Percentiles rank a stretch among this genome's conserved stretches.
These are phyloP conservation scores for Stegodyphus dumicola DNA, from an alignment of 1,140 invertebrate genomes.

Conservation along the genomic window DNA sequence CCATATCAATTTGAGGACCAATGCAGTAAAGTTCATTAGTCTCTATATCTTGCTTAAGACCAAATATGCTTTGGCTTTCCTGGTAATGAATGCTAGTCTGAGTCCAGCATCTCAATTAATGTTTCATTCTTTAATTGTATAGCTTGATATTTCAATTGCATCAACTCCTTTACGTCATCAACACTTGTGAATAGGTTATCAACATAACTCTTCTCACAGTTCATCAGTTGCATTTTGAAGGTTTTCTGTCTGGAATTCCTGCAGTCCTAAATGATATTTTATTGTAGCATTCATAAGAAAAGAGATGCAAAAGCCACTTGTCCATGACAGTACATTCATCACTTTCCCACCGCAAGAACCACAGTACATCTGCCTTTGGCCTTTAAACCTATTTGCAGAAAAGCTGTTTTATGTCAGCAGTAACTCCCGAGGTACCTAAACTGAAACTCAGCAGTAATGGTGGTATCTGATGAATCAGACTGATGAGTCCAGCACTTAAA, in stretches of 20 bases:
- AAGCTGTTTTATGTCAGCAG: constrained; percentile 8
- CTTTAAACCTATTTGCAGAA: not conserved
- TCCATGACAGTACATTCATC: not conserved
- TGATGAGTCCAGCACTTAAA: not conserved
- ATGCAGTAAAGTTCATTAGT: not conserved
- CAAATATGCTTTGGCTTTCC: constrained; percentile 1
- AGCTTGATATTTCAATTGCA: not conserved
- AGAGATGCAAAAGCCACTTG: constrained; percentile 17
- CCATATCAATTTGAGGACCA: too few relatives aligned
- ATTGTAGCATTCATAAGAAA: constrained; percentile 1
- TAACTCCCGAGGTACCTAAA: not conserved
- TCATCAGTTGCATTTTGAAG: constrained; percentile 1
- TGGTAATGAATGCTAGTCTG: not conserved
- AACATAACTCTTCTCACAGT: not conserved
- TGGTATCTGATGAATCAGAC: constrained; percentile 6
- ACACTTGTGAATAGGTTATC: constrained; percentile 30
- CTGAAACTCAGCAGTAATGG: not conserved
- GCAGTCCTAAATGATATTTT: too few relatives aligned
- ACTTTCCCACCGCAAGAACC: constrained; percentile 26
- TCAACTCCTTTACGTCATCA: not conserved
- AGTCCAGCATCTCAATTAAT: constrained; percentile 13
- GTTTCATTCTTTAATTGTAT: constrained; percentile 6
- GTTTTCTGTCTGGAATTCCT: not conserved
- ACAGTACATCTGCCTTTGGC: not conserved
- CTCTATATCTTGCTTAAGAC: constrained; percentile 8